phyloP scores from a whole-genome alignment of 1,140 invertebrate genomes.

The Drosophila sechellia region DNA sequence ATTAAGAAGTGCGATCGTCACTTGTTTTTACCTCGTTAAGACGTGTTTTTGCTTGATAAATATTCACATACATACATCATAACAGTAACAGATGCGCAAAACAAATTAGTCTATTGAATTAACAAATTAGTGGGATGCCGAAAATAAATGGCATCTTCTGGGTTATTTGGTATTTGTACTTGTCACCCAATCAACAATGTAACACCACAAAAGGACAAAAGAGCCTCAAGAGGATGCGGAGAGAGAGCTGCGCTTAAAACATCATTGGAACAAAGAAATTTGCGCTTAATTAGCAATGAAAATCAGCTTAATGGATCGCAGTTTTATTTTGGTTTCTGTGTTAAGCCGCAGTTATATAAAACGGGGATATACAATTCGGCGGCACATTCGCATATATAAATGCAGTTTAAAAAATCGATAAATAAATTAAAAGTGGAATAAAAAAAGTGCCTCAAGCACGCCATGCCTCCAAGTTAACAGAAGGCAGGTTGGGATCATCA shows the following conservation, averaged over 20 bases:
- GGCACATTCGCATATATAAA: slow-evolving; percentile 21
- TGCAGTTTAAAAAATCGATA: slow-evolving; percentile 39
- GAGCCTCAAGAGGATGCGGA: too few species aligned
- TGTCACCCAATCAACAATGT: slow-evolving; percentile 24
- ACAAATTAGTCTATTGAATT: slow-evolving; percentile 56
- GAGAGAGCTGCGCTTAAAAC: not conserved
- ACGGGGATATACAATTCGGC: slow-evolving; percentile 35
- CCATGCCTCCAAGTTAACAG: slow-evolving; percentile 85
- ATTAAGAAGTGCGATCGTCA: too few species aligned
- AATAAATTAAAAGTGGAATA: slow-evolving; percentile 32
- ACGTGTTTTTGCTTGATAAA: not conserved
- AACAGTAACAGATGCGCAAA: slow-evolving; percentile 28
- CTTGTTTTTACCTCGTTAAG: too few species aligned
- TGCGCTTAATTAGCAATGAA: slow-evolving; percentile 46
- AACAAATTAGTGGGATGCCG: slow-evolving; percentile 27
- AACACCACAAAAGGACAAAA: slow-evolving; percentile 4
- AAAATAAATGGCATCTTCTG: slow-evolving; percentile 29
- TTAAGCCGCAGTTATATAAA: slow-evolving; percentile 41
- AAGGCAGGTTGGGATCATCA: slow-evolving; percentile 78
- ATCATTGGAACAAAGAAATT: slow-evolving; percentile 20
- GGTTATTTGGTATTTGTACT: slow-evolving; percentile 24
- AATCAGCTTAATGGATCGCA: slow-evolving; percentile 30
- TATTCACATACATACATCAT: slow-evolving; percentile 25
- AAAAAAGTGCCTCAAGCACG: slow-evolving; percentile 40
- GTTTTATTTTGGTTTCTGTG: slow-evolving; percentile 35